Percentiles rank a stretch among this genome's conserved stretches.
Evolutionary conservation across 2,888 invertebrate genomes (phyloP).

Genomic region (Aromia moschata): DNA sequence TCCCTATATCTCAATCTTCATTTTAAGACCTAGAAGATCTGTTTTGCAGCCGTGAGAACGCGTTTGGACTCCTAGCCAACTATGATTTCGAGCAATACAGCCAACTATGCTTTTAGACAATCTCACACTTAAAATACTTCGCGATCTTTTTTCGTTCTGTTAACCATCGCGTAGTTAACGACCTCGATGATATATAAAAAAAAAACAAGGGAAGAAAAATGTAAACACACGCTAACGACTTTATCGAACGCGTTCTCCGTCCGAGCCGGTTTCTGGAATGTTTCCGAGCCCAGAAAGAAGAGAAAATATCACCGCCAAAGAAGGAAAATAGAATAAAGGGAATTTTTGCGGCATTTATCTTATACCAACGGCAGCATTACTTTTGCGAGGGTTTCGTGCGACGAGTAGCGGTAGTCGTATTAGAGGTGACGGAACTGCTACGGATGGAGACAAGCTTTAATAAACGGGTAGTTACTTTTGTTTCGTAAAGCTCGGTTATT

Average conservation of each 20-base stretch:
- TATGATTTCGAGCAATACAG: too few species aligned
- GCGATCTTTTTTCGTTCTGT: neutral
- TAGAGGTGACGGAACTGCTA: too few species aligned
- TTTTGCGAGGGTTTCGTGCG: conserved; percentile 9
- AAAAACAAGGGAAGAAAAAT: neutral
- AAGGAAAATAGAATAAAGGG: conserved; percentile 12
- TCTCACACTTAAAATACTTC: too few species aligned
- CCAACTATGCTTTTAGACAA: too few species aligned
- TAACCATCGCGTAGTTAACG: neutral
- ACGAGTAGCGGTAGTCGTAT: neutral
- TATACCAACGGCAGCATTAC: conserved; percentile 12
- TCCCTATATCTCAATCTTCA: too few species aligned
- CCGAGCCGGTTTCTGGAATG: conserved; percentile 9
- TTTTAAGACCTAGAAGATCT: too few species aligned
- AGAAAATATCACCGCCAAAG: neutral
- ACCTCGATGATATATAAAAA: neutral
- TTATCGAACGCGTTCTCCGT: conserved; percentile 20
- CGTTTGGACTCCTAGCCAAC: too few species aligned
- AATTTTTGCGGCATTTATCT: conserved; percentile 21
- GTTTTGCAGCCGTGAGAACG: too few species aligned
- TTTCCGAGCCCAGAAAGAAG: conserved; percentile 9
- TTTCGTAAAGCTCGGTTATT: too few species aligned
- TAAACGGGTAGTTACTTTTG: too few species aligned
- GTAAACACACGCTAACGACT: conserved; percentile 6
- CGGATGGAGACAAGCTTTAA: too few species aligned